Base-by-base conservation (phyloP, 2,113 vertebrate genomes). In the Hemiprocne comata region DNA sequence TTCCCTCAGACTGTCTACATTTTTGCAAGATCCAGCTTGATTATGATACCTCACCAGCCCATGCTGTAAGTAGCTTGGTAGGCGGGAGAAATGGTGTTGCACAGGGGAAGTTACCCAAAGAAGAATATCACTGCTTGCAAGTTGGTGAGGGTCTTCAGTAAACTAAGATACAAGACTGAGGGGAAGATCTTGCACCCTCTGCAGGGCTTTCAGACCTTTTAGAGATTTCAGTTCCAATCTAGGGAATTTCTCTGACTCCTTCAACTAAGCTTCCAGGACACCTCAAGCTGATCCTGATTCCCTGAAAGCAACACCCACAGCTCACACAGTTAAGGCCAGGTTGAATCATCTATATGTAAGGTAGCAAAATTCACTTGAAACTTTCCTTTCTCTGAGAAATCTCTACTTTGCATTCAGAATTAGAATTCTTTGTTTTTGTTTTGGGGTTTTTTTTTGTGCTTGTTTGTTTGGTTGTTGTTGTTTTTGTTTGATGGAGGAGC, bases 401-500 rank as follows among this genome's bases (percentile, higher is more conserved):
- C 1, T 67, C 9, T 72, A 9, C 5, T 74, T 85, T 67, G 14
- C 7, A n/a, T 82, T 60, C 18, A 62, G 42, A 85, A 85, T 62
- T 40, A 53, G 1, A 28, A 26, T 3, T 19, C 2, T 51, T n/a
- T n/a, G n/a, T n/a, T n/a, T n/a, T n/a, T n/a, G n/a, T n/a, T n/a
- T n/a, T n/a, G n/a, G n/a, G n/a, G n/a, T n/a, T n/a, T n/a, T n/a
- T n/a, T n/a, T 26, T 34, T 7, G 23, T 29, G 1, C 46, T 33
- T 51, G 24, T 25, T 13, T 25, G 50, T 51, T 51, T 31, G 1
- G 40, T n/a, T 53, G 50, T 2, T 51, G n/a, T n/a, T n/a, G n/a
- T 25, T 7, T 17, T 72, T 36, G 9, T 14, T 28, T 1, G 0
- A 5, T 4, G 7, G 11, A 25, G 9, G 5, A 3, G 7, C 8